A percentile compares a stretch with the other conserved stretches of the same genome.
phyloP scores from a whole-genome alignment of 2,113 vertebrate genomes.

The Chionis minor region DNA sequence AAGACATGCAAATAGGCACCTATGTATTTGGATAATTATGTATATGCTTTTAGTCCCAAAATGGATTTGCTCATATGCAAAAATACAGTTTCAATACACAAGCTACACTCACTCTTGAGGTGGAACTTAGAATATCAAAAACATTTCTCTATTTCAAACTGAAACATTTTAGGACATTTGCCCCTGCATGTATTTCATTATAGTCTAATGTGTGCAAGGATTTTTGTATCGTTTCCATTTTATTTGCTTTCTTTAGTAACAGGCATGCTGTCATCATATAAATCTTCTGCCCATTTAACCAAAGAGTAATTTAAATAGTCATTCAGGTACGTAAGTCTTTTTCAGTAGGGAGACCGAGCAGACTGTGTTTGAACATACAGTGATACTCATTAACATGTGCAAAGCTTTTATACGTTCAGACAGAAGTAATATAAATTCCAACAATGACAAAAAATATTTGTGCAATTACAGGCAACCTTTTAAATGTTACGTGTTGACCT shows the following conservation, averaged over 20 bases:
- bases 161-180: background rate
- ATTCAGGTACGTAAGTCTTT: background rate
- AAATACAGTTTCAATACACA: background rate
- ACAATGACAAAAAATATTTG: background rate
- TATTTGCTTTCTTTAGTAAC: background rate
- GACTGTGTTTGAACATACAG: background rate
- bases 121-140: background rate
- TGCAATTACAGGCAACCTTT: background rate
- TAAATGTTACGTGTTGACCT: background rate
- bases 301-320: background rate
- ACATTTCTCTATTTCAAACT: background rate
- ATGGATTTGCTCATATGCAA: background rate
- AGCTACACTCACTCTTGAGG: background rate
- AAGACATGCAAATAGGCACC: background rate
- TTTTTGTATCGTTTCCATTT: background rate
- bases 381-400: background rate
- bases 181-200: background rate
- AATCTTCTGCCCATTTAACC: background rate
- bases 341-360: constrained; percentile 23
- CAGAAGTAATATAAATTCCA: background rate
- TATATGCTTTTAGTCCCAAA: background rate
- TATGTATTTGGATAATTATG: background rate
- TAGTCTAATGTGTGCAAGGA: background rate
- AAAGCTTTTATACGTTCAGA: background rate
- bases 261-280: background rate